A percentile compares a stretch with the other conserved stretches of the same genome.
Conservation (phyloP, 2,888 invertebrate species). For the Theretra japonica region DNA sequence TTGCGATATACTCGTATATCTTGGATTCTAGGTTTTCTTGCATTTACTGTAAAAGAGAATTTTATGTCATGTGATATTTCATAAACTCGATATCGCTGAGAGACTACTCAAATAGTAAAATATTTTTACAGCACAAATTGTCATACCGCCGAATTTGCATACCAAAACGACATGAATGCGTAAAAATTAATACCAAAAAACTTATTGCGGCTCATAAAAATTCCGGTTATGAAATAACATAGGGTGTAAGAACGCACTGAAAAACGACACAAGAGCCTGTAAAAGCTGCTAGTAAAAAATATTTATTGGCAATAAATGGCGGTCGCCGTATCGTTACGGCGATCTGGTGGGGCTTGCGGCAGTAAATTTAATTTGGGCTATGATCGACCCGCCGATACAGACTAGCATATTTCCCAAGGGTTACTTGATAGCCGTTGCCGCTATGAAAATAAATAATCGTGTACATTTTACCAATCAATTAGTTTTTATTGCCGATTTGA, state of each 20-base stretch:
- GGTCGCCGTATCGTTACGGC: conserved; percentile 64
- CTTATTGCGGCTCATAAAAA: conserved; percentile 50
- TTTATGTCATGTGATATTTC: too few species aligned
- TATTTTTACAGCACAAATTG: neutral
- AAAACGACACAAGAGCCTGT: conserved; percentile 54
- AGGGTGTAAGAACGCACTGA: conserved; percentile 55
- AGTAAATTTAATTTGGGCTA: conserved; percentile 75
- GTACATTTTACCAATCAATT: conserved; percentile 23
- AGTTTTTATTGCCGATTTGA: conserved; percentile 9
- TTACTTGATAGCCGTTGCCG: conserved; percentile 42
- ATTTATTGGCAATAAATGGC: conserved; percentile 75
- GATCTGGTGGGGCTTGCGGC: conserved; percentile 64
- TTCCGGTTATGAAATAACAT: conserved; percentile 55
- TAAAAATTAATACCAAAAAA: conserved; percentile 52
- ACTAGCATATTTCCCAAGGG: conserved; percentile 57
- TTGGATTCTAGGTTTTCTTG: too few species aligned
- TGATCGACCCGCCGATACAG: conserved; percentile 54
- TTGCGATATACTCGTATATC: too few species aligned
- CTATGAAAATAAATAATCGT: conserved; percentile 22
- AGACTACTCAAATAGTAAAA: too few species aligned
- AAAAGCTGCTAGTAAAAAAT: conserved; percentile 73
- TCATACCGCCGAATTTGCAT: conserved; percentile 17
- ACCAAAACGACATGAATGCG: conserved; percentile 33
- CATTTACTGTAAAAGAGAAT: too few species aligned
- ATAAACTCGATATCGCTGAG: too few species aligned